Conservation (phyloP, 2,888 invertebrate species). For the Trichopria drosophilae region DNA sequence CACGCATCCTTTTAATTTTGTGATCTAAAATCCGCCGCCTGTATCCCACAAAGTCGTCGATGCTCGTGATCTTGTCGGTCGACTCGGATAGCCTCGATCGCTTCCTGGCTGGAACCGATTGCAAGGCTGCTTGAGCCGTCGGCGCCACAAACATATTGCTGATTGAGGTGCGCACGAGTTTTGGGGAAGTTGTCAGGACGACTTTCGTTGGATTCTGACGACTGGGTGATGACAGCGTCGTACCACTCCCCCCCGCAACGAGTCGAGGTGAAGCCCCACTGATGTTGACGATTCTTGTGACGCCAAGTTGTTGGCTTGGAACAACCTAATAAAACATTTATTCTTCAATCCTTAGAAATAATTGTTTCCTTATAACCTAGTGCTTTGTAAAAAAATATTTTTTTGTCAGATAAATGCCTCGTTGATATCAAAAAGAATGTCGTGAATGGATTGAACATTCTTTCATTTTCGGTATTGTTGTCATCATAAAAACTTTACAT, state of each 20-base stretch:
- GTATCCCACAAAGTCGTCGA: slow-evolving; percentile 59
- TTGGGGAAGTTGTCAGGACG: slow-evolving; percentile 54
- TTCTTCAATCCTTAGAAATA: too few relatives aligned
- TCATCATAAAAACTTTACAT: slow-evolving; percentile 36
- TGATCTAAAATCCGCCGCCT: slow-evolving; percentile 73
- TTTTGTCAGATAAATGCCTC: slow-evolving; percentile 57
- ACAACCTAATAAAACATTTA: slow-evolving; percentile 12
- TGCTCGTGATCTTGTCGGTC: slow-evolving; percentile 50
- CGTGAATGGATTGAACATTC: slow-evolving; percentile 41
- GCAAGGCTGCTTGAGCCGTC: slow-evolving; percentile 41
- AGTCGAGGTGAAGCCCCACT: slow-evolving; percentile 48
- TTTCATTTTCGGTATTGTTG: slow-evolving; percentile 43
- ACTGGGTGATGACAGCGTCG: slow-evolving; percentile 49
- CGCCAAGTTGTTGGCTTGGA: slow-evolving; percentile 58
- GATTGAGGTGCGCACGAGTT: slow-evolving; percentile 52
- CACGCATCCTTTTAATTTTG: slow-evolving; percentile 70
- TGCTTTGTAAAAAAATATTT: not conserved
- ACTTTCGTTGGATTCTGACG: slow-evolving; percentile 53
- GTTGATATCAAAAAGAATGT: slow-evolving; percentile 39
- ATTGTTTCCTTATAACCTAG: too few relatives aligned
- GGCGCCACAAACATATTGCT: slow-evolving; percentile 56
- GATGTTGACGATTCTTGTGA: slow-evolving; percentile 62
- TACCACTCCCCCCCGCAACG: slow-evolving; percentile 12
- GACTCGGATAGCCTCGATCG: slow-evolving; percentile 57
- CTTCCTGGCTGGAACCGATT: slow-evolving; percentile 59